Evolutionary conservation across 2,888 invertebrate genomes (phyloP), one percentile per base, ranked within the genome.

Genomic region (Phyllotreta cruciferae): DNA sequence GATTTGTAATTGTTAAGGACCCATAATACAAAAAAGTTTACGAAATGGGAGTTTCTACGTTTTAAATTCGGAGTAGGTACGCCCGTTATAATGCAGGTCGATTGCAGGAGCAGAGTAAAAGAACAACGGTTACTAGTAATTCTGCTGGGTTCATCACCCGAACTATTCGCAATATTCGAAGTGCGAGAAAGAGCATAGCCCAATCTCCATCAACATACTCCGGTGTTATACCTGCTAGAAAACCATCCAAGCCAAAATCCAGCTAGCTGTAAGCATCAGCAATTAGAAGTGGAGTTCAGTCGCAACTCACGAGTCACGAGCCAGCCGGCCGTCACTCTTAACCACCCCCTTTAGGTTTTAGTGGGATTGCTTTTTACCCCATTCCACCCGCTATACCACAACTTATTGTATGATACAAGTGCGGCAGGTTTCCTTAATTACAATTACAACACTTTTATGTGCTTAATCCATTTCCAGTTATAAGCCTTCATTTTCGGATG

Each of bases 371-470:
- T 79, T 79, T 77, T 74, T 74, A 74, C 74, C 54, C 44, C 45
- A 39, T 9, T 10, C 60, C 53, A 41, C 57, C 49, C 52, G 72
- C 70, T 70, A 24, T 24, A 36, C 50, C 63, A 70, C 71, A 69
- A 73, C 74, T 74, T 76, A 75, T 75, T 74, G 74, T 75, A 75
- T 73, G 76, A 75, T 74, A 75, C 75, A 75, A 75, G 74, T 74
- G 76, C 70, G 74, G 70, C 73, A 73, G 74, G 52, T 74, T 71
- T 73, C 77, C 75, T 78, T 78, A 78, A 79, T 79, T 78, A 75
- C 76, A 74, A 76, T 77, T 76, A 77, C 75, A 74, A 76, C 77
- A 77, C 75, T 79, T 78, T 78, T 77, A 77, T 76, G 75, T 73
- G 67, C 70, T 71, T 79, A 79, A 79, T 79, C 76, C 77, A 77